phyloP scores from a whole-genome alignment of 2,797 vertebrate genomes.

The Pseudochromis fuscus region DNA sequence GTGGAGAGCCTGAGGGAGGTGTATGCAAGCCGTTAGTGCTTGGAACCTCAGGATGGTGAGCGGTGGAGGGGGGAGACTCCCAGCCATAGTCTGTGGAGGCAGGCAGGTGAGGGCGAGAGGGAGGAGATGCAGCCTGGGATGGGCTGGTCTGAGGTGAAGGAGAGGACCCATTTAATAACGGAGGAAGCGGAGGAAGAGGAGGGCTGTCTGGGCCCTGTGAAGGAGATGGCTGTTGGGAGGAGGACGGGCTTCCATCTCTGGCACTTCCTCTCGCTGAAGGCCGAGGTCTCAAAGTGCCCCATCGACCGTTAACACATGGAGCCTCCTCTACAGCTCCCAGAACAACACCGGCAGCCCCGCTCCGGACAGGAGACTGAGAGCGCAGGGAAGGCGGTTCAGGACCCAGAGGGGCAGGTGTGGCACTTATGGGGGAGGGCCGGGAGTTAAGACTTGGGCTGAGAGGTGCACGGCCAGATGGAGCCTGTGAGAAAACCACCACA shows the following conservation, averaged over 20 bases:
- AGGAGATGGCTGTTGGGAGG: constrained; percentile 88
- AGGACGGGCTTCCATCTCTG: constrained; percentile 93
- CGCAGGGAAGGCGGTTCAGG: constrained; percentile 92
- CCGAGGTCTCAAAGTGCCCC: constrained; percentile 94
- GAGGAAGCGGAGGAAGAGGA: constrained; percentile 85
- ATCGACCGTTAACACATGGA: constrained; percentile 96
- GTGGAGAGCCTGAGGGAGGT: constrained; percentile 85
- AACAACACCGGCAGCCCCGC: constrained; percentile 81
- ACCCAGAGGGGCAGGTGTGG: constrained; percentile 91
- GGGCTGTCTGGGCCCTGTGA: constrained; percentile 90
- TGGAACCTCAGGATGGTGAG: constrained; percentile 80
- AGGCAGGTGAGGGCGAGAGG: constrained; percentile 80
- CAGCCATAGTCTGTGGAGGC: constrained; percentile 88
- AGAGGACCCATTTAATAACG: constrained; percentile 90
- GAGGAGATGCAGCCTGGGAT: constrained; percentile 88
- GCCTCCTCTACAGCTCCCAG: constrained; percentile 90
- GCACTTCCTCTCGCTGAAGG: constrained; percentile 88
- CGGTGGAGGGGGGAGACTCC: constrained; percentile 86
- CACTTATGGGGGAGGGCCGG: constrained; percentile 97
- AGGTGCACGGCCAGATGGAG: constrained; percentile 94
- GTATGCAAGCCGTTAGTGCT: constrained; percentile 93
- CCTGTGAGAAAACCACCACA: constrained; percentile 98
- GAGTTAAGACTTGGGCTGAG: constrained; percentile 98
- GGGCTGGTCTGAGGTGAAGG: constrained; percentile 93
- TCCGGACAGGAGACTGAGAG: constrained; percentile 92